phyloP scores from a whole-genome alignment of 1,140 invertebrate species.

The Bombus balteatus region DNA sequence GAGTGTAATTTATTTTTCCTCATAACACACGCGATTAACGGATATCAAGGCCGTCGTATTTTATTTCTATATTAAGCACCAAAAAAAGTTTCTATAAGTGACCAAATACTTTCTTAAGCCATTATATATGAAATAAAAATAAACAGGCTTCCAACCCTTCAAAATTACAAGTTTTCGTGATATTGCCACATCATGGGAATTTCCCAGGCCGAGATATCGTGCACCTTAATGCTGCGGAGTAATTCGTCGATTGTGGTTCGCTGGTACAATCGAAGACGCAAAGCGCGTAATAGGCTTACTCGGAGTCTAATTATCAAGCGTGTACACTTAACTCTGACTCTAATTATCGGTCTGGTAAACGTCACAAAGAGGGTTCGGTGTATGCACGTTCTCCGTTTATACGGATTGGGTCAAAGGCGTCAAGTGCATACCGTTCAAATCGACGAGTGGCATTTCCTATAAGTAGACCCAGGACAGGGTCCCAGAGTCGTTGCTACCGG shows the following conservation, averaged over 20 bases:
- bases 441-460: constrained; percentile 24
- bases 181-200: not conserved
- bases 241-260: not conserved
- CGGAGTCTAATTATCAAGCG: constrained; percentile 43
- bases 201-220: not conserved
- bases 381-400: not conserved
- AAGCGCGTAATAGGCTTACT: constrained; percentile 22
- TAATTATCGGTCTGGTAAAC: constrained; percentile 31
- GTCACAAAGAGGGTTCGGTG: constrained; percentile 20
- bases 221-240: not conserved
- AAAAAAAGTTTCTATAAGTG: too few species aligned
- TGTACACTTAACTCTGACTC: constrained; percentile 29
- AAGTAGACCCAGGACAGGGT: not conserved
- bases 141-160: too few species aligned
- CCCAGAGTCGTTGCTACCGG: not conserved
- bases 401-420: constrained; percentile 32
- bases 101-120: too few species aligned
- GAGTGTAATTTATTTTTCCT: not conserved
- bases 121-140: too few species aligned
- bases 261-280: not conserved
- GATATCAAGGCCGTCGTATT: not conserved
- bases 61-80: not conserved
- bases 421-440: constrained; percentile 24
- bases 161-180: too few species aligned
- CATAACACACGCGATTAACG: not conserved